phyloP scores from a whole-genome alignment of 2,113 vertebrate species.

The Aix galericulata region DNA sequence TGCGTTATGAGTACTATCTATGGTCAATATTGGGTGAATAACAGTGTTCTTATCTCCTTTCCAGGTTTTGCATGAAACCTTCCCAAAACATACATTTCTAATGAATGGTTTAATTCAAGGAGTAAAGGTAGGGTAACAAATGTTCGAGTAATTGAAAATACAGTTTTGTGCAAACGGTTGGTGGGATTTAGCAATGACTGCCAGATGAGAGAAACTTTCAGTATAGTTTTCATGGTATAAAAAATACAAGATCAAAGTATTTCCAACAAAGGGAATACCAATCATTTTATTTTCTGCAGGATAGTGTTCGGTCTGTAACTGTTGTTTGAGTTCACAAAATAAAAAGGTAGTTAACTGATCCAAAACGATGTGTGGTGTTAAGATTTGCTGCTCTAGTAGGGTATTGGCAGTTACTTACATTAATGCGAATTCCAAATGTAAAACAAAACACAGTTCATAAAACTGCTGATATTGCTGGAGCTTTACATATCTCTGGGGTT shows the following conservation, averaged over 20 bases:
- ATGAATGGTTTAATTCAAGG: constrained; percentile 91
- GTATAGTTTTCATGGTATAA: not conserved
- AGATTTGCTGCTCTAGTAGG: not conserved
- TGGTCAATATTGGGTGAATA: not conserved
- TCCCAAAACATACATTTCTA: constrained; percentile 89
- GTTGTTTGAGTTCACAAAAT: not conserved
- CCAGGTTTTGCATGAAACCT: constrained; percentile 88
- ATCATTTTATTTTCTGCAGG: not conserved
- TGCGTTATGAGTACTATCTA: not conserved
- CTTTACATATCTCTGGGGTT: not conserved
- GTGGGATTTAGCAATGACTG: not conserved
- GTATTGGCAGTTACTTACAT: not conserved
- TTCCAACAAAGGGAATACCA: not conserved
- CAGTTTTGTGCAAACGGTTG: not conserved
- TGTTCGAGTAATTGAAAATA: not conserved
- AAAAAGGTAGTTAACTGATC: not conserved
- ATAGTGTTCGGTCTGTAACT: not conserved
- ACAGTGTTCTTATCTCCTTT: not conserved
- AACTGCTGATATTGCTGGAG: not conserved
- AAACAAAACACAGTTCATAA: not conserved
- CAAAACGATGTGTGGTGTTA: not conserved
- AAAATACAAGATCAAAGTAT: not conserved
- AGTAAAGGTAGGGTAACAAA: constrained; percentile 80
- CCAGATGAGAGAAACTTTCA: not conserved
- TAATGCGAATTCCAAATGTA: not conserved